These are phyloP conservation scores for Notothenia rossii DNA, from an alignment of 2,113 vertebrate genomes.

Conservation along the genomic window DNA sequence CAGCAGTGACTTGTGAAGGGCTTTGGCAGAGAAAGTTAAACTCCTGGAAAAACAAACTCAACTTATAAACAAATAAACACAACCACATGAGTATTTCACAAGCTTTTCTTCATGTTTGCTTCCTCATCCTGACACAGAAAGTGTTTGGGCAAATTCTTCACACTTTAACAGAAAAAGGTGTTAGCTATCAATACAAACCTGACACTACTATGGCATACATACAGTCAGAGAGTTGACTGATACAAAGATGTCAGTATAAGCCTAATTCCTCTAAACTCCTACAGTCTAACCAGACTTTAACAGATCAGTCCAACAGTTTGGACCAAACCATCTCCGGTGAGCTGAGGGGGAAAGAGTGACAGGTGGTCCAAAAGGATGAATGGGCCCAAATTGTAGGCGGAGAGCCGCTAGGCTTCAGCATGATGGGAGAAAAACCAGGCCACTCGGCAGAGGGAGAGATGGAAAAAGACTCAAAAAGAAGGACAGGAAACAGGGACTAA, in stretches of 20 bases:
- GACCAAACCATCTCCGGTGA: conserved; percentile 38
- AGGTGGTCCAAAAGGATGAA: conserved; percentile 70
- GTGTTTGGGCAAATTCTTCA: not conserved
- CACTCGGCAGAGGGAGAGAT: conserved; percentile 37
- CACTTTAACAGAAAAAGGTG: not conserved
- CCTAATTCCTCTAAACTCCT: conserved; percentile 3
- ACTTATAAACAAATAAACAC: not conserved
- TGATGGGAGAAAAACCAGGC: conserved; percentile 63
- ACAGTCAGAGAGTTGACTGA: not conserved
- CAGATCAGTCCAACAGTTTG: conserved; percentile 32
- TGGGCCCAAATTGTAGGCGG: conserved; percentile 42
- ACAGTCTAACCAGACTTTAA: not conserved
- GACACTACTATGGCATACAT: not conserved
- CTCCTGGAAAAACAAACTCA: not conserved
- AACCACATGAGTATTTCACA: not conserved
- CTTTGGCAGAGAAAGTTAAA: conserved; percentile 44
- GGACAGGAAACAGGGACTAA: conserved; percentile 60
- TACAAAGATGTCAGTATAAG: not conserved
- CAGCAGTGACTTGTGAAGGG: conserved; percentile 33
- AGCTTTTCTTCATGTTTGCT: not conserved
- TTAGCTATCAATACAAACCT: not conserved
- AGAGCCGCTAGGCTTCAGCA: conserved; percentile 46
- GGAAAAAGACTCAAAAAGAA: conserved; percentile 2
- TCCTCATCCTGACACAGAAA: not conserved
- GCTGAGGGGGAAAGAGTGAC: conserved; percentile 59